A percentile compares a stretch with the other conserved stretches of the same genome.
phyloP scores from a whole-genome alignment of 2,888 invertebrate genomes.

The Actias luna region DNA sequence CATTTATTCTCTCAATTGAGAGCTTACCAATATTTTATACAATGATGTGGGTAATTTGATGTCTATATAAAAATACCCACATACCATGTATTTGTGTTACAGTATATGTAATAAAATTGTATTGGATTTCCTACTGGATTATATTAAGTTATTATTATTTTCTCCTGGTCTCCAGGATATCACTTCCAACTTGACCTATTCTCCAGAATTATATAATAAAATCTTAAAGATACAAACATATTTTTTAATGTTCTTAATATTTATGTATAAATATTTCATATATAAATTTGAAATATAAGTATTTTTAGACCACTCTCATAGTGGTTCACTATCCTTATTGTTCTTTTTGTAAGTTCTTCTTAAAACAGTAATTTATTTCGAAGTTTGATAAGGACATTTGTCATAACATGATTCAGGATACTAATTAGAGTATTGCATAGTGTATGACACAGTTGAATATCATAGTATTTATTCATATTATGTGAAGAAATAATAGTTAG shows the following conservation, averaged over 20 bases:
- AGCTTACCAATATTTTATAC: no score
- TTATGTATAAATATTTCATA: neutral
- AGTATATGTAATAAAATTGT: neutral
- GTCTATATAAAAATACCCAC: no score
- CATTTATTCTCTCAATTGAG: neutral
- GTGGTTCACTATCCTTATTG: no score
- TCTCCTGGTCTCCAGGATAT: neutral
- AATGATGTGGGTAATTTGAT: no score
- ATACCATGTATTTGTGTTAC: no score
- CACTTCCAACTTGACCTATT: neutral
- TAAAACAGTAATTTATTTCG: neutral
- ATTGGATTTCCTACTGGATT: neutral
- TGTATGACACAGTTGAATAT: no score
- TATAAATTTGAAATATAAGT: neutral
- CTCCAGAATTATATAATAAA: neutral
- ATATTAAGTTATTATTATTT: neutral
- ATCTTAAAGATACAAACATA: no score
- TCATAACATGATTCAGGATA: neutral
- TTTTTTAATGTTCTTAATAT: no score
- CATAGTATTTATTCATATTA: no score
- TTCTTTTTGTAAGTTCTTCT: no score
- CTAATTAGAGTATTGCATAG: neutral
- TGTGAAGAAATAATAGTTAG: no score
- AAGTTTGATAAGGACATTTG: neutral
- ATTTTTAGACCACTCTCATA: no score